Evolutionary conservation across 1,140 invertebrate genomes (phyloP).

Genomic region (Propsilocerus akamusi): DNA sequence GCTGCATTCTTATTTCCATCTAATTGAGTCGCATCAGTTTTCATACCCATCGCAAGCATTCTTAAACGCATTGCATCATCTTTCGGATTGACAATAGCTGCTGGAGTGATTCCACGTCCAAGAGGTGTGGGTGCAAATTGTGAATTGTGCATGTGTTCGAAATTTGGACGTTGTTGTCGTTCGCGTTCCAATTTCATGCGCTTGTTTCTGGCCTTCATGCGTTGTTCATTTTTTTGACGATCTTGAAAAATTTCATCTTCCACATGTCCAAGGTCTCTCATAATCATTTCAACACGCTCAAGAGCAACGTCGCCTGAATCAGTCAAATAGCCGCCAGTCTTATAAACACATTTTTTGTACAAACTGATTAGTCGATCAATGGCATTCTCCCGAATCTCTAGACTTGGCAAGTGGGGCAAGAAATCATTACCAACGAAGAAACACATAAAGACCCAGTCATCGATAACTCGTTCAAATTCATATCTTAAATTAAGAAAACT

Average conservation of each 20-base stretch:
- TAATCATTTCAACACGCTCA: conserved; percentile 82
- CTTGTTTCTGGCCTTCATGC: conserved; percentile 61
- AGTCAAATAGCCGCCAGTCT: conserved; percentile 87
- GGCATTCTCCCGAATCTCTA: conserved; percentile 96
- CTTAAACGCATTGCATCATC: conserved; percentile 50
- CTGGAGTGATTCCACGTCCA: conserved; percentile 25
- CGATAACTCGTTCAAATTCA: conserved; percentile 75
- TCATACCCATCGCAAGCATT: conserved; percentile 31
- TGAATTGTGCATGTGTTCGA: conserved; percentile 40
- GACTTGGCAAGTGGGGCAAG: conserved; percentile 90
- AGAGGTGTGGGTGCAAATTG: conserved; percentile 49
- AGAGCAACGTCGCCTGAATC: conserved; percentile 87
- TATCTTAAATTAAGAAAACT: conserved; percentile 25
- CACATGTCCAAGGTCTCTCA: conserved; percentile 78
- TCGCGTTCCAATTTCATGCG: conserved; percentile 36
- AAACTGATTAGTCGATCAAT: conserved; percentile 87
- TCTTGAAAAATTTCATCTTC: conserved; percentile 98
- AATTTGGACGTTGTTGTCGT: conserved; percentile 41
- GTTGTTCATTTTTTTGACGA: conserved; percentile 67
- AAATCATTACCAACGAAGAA: conserved; percentile 99
- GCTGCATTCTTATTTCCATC: conserved; percentile 16
- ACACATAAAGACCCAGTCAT: conserved; percentile 99
- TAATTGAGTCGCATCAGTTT: conserved; percentile 13
- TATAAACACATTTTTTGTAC: conserved; percentile 91
- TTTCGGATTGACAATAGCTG: conserved; percentile 35